Conservation (phyloP, 2,888 invertebrate species). For the Agrilus mali region DNA sequence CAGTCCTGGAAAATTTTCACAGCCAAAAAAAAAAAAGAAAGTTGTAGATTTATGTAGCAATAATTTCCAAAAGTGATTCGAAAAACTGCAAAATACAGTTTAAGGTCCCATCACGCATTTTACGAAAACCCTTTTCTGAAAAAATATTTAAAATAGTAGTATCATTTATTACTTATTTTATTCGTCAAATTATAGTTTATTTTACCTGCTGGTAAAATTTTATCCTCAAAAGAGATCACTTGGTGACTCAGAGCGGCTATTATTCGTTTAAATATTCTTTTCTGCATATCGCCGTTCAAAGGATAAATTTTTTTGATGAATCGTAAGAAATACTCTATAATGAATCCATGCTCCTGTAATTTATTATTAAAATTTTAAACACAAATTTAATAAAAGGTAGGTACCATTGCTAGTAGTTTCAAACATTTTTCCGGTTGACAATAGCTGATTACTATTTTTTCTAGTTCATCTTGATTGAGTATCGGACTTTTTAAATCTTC, state of each 20-base stretch:
- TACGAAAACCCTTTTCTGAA: constrained; percentile 35
- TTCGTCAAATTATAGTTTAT: background rate
- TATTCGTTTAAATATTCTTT: constrained; percentile 49
- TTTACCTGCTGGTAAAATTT: constrained; percentile 34
- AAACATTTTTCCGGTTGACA: constrained; percentile 50
- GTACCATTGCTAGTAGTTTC: constrained; percentile 41
- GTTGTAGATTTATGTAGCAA: no score
- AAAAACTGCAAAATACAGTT: constrained; percentile 41
- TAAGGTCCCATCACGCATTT: constrained; percentile 44
- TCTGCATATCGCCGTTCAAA: constrained; percentile 44
- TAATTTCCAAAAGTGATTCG: constrained; percentile 31
- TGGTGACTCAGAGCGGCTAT: constrained; percentile 58
- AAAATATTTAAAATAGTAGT: constrained; percentile 2
- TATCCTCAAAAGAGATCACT: constrained; percentile 37
- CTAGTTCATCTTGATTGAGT: constrained; percentile 52
- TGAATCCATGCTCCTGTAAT: constrained; percentile 49
- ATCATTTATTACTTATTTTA: background rate
- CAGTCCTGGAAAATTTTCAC: no score
- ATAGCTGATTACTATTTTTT: constrained; percentile 49
- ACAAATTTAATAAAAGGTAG: background rate
- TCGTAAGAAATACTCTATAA: constrained; percentile 59
- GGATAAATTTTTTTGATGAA: constrained; percentile 56
- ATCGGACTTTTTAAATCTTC: constrained; percentile 59
- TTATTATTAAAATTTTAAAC: constrained; percentile 1
- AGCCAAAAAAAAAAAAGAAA: no score